Evolutionary conservation across 2,113 vertebrate genomes (phyloP).

Genomic region (Setophaga kirtlandii): DNA sequence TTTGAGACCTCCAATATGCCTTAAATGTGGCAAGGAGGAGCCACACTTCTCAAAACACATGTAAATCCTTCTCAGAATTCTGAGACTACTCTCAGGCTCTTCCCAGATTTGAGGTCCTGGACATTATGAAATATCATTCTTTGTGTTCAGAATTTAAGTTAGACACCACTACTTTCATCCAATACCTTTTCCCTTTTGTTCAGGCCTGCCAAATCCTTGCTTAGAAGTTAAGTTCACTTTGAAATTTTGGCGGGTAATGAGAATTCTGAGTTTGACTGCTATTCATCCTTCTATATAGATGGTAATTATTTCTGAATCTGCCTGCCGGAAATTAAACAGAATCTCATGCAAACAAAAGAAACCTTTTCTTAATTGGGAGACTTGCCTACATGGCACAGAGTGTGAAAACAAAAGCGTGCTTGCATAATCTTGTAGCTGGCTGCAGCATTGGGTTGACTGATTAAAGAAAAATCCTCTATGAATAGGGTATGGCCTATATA

Average conservation of each 20-base stretch:
- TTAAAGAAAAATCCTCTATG: neutral
- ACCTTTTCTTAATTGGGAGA: slow-evolving; percentile 12
- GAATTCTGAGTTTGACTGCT: neutral
- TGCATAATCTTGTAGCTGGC: neutral
- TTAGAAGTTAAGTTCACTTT: neutral
- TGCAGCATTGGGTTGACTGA: neutral
- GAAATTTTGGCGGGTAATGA: neutral
- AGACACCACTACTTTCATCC: neutral
- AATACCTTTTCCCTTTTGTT: neutral
- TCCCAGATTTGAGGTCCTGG: neutral
- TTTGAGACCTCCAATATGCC: neutral
- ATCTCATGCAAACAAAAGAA: slow-evolving; percentile 33
- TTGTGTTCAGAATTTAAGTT: neutral
- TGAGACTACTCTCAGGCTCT: neutral
- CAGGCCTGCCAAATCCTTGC: neutral
- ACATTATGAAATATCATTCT: neutral
- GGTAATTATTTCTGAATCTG: slow-evolving; percentile 45
- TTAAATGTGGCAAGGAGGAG: neutral
- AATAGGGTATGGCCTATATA: neutral
- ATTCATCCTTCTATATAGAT: neutral
- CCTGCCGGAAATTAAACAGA: slow-evolving; percentile 29
- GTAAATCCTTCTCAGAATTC: neutral
- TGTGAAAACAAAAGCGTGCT: neutral
- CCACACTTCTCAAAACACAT: neutral
- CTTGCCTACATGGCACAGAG: neutral